These are phyloP conservation scores for Halictus ligatus DNA, from an alignment of 2,888 invertebrate species.

Conservation along the genomic window DNA sequence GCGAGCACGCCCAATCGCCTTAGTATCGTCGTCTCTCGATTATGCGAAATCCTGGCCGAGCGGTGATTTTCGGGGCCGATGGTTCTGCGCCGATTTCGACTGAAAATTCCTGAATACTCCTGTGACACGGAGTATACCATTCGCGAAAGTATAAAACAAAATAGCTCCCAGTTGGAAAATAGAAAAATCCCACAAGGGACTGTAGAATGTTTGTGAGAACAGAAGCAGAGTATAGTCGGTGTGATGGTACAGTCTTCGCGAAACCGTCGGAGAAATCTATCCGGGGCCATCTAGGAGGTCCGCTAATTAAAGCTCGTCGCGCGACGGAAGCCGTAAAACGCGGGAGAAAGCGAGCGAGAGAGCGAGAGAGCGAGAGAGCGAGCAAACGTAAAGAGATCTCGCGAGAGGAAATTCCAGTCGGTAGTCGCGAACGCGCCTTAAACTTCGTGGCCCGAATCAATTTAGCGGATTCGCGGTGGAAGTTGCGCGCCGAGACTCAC, in stretches of 20 bases:
- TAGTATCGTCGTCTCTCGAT: neutral
- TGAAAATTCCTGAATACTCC: neutral
- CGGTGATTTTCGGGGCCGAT: neutral
- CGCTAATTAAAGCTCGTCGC: slow-evolving; percentile 18
- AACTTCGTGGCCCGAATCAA: slow-evolving; percentile 77
- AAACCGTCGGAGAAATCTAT: neutral
- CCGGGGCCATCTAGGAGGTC: neutral
- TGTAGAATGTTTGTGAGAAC: neutral
- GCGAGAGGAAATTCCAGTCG: neutral
- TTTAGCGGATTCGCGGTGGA: slow-evolving; percentile 74
- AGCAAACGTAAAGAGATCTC: neutral
- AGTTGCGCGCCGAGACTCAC: slow-evolving; percentile 30
- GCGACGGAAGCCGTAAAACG: slow-evolving; percentile 23
- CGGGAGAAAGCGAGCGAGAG: slow-evolving; percentile 12
- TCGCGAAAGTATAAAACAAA: neutral
- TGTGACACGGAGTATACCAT: accelerated
- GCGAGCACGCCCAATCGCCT: slow-evolving; percentile 6
- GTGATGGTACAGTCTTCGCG: neutral
- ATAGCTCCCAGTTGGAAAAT: accelerated
- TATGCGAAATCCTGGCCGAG: neutral
- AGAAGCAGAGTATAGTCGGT: no score
- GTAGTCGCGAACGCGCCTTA: slow-evolving; percentile 74
- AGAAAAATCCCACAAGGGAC: neutral
- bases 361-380: slow-evolving; percentile 8
- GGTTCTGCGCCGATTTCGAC: neutral